Evolutionary conservation across 2,888 invertebrate species (phyloP).

Genomic region (Leptopterna dolabrata): DNA sequence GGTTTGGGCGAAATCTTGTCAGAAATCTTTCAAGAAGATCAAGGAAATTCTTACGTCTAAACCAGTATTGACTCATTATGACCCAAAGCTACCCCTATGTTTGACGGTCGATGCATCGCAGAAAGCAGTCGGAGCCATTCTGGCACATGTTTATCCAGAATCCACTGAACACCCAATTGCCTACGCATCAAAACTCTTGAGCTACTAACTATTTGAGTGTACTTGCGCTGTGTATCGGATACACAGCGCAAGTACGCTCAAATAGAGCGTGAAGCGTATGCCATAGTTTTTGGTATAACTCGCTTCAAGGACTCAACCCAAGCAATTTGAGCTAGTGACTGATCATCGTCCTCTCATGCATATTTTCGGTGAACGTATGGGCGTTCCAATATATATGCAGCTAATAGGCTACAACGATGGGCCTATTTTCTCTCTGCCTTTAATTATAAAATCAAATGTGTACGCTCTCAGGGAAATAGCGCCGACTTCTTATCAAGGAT

Average conservation of each 20-base stretch:
- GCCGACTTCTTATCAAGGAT: background rate
- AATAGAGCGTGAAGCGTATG: background rate
- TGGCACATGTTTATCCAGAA: too few relatives aligned
- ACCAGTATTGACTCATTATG: background rate
- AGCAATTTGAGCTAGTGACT: background rate
- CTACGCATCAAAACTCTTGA: background rate
- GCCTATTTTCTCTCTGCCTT: background rate
- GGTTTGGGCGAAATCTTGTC: conserved; percentile 16
- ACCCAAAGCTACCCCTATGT: background rate
- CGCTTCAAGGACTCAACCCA: background rate
- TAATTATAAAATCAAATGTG: background rate
- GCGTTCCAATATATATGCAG: background rate
- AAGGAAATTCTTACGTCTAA: conserved; percentile 15
- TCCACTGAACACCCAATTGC: background rate
- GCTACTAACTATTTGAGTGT: background rate
- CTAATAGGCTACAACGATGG: background rate
- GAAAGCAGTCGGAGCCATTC: too few relatives aligned
- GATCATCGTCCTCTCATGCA: background rate
- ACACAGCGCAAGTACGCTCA: background rate
- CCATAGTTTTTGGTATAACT: background rate
- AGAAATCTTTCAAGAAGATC: conserved; percentile 38
- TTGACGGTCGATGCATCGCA: background rate
- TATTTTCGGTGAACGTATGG: background rate
- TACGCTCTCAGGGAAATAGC: background rate
- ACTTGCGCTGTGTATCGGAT: background rate